phyloP scores from a whole-genome alignment of 2,113 vertebrate genomes.

The Felis chaus region DNA sequence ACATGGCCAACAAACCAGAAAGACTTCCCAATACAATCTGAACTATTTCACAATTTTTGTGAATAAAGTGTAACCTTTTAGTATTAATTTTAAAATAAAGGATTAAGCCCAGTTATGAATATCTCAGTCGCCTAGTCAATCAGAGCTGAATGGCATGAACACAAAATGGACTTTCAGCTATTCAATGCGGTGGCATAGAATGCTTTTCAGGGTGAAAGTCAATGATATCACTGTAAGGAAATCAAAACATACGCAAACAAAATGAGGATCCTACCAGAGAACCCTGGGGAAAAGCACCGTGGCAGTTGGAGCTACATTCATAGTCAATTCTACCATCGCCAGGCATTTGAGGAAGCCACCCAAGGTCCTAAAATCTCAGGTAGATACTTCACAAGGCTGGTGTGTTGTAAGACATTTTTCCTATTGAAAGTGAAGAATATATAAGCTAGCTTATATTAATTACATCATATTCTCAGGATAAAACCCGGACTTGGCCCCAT shows the following conservation, averaged over 20 bases:
- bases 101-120: conserved; percentile 19
- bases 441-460: conserved; percentile 20
- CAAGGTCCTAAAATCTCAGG: not conserved
- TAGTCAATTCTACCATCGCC: not conserved
- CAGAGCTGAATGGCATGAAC: not conserved
- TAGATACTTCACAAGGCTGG: not conserved
- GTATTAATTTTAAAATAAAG: conserved; percentile 37
- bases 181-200: not conserved
- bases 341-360: not conserved
- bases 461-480: conserved; percentile 74
- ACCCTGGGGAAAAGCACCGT: fast-evolving
- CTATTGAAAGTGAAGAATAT: not conserved
- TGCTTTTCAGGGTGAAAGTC: not conserved
- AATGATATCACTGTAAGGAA: not conserved
- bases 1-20: conserved; percentile 47
- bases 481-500: conserved; percentile 68
- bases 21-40: conserved; percentile 20
- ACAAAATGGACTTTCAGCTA: not conserved
- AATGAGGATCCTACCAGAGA: not conserved
- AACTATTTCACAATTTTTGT: conserved; percentile 67
- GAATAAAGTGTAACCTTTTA: not conserved
- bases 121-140: not conserved
- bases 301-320: not conserved
- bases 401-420: not conserved
- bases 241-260: not conserved